Evolutionary conservation across 1,140 invertebrate genomes (phyloP).

Genomic region (Formica exsecta): DNA sequence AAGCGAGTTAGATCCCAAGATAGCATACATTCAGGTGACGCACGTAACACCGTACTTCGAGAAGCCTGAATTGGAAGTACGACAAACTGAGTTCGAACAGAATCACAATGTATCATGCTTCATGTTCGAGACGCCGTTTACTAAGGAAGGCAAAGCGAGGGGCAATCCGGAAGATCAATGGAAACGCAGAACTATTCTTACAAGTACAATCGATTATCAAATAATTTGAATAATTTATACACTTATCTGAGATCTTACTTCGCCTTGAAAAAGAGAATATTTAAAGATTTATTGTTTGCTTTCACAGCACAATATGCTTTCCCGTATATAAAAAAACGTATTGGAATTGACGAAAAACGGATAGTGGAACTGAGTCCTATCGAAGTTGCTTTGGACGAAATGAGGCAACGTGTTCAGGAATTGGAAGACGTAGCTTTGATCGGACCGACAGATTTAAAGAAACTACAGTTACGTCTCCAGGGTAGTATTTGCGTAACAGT

Average conservation of each 20-base stretch:
- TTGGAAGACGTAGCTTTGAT: constrained; percentile 94
- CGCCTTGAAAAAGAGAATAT: not conserved
- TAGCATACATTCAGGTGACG: constrained; percentile 97
- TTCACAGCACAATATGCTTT: constrained; percentile 93
- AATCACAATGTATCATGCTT: constrained; percentile 95
- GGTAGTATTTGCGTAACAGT: constrained; percentile 97
- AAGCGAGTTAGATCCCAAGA: constrained; percentile 92
- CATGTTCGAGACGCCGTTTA: constrained; percentile 97
- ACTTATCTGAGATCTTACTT: not conserved
- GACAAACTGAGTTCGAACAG: constrained; percentile 93
- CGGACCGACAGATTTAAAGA: constrained; percentile 94
- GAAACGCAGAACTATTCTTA: constrained; percentile 94
- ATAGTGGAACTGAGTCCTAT: constrained; percentile 95
- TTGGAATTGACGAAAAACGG: constrained; percentile 91
- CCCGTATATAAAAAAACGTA: constrained; percentile 96
- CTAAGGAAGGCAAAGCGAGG: constrained; percentile 92
- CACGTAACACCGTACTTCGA: constrained; percentile 93
- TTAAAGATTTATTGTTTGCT: constrained; percentile 24
- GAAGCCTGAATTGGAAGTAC: constrained; percentile 89
- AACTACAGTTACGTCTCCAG: constrained; percentile 95
- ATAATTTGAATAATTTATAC: constrained; percentile 33
- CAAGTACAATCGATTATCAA: constrained; percentile 87
- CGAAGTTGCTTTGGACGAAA: constrained; percentile 97
- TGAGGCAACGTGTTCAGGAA: constrained; percentile 94
- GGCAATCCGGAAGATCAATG: constrained; percentile 95